Base-by-base conservation (phyloP, 2,113 vertebrate genomes). In the Silurus glanis region DNA sequence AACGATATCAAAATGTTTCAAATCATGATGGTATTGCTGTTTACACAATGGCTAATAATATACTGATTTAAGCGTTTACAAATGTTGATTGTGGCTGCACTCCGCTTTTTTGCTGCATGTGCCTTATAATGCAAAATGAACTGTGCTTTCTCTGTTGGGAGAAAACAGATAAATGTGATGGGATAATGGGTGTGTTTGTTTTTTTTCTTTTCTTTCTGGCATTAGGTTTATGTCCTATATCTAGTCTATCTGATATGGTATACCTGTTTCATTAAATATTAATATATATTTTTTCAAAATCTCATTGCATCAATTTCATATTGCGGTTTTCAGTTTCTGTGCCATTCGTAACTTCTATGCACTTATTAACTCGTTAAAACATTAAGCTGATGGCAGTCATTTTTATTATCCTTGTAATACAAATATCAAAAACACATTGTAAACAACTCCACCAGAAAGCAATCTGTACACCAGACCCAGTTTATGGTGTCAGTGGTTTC, bases 271-370 rank as follows among this genome's bases (percentile, higher is more conserved):
- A 62, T 85, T 45, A 76, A 84, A 84, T 84, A 25, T 49, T 12
- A 75, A 84, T 49, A 37, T 84, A 84, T 84, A 61, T 84, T 76
- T 61, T 78, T 13, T 76, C 83, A 83, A 71, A 69, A 25, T 75
- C 45, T 62, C 71, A 51, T 55, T 6, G 23, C 45, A 25, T 78
- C 21, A 75, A 23, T 12, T 76, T 55, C 51, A 55, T 51, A 75
- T 75, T n/a, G 2, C 16, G 0, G 2, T 53, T 75, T 25, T 78
- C 13, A 55, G 23, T 76, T 53, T 14, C 55, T 55, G n/a, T 55
- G 55, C 56, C 9, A 61, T 61, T 13, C 2, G 21, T 45, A 45
- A 71, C 9, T 82, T 17, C 3, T 56, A 45, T 51, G 13, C 28
- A 61, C 4, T 47, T 49, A 45, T 17, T 61, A 25, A 37, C 37